Conservation (phyloP, 2,113 vertebrate genomes). For the Tauraco erythrolophus region DNA sequence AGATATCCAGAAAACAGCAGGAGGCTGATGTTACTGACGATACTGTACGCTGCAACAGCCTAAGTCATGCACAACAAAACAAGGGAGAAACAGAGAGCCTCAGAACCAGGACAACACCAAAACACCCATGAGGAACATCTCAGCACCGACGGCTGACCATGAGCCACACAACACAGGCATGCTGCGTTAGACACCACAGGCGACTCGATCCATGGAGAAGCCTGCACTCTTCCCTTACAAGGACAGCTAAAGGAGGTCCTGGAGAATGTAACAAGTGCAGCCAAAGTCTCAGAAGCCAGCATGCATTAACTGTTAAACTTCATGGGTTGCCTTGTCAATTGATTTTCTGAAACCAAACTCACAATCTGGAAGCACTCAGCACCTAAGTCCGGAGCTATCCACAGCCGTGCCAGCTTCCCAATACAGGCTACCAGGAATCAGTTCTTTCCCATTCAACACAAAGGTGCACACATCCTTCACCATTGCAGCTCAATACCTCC, state of each 20-base stretch:
- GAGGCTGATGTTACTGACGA: neutral
- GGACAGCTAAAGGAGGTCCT: neutral
- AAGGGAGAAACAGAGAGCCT: neutral
- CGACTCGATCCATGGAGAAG: neutral
- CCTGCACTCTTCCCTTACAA: neutral
- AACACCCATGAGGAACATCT: neutral
- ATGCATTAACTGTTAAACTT: neutral
- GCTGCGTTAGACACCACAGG: neutral
- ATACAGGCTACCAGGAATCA: too few species aligned
- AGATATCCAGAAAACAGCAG: neutral
- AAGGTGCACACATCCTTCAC: neutral
- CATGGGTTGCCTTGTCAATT: rapidly evolving
- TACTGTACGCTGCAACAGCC: neutral
- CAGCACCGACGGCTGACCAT: neutral
- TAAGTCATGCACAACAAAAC: neutral
- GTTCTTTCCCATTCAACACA: neutral
- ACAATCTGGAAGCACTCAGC: neutral
- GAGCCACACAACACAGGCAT: neutral
- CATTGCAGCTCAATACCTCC: neutral
- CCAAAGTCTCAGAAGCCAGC: neutral
- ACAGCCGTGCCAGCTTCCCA: neutral
- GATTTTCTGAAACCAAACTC: neutral
- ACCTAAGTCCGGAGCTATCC: neutral
- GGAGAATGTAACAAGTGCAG: rapidly evolving
- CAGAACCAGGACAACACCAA: neutral